Conservation (phyloP, 1,140 invertebrate genomes). For the Phthorimaea operculella region DNA sequence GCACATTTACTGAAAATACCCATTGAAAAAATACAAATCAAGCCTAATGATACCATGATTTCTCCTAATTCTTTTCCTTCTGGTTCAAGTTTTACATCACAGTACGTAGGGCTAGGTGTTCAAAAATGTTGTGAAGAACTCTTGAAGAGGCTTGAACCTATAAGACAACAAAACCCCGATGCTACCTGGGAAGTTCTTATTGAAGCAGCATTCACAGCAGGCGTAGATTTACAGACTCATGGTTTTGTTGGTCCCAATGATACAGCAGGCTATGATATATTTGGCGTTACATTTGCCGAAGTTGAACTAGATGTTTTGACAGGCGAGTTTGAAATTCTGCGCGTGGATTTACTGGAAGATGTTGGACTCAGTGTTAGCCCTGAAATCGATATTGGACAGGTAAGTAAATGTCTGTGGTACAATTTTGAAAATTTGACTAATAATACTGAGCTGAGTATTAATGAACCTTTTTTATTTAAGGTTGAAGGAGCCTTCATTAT, state of each 20-base stretch:
- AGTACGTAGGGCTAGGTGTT: slow-evolving; percentile 65
- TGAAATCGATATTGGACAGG: slow-evolving; percentile 81
- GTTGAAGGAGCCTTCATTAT: slow-evolving; percentile 85
- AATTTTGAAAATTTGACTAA: too few relatives aligned
- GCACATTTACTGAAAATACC: slow-evolving; percentile 79
- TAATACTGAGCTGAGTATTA: too few relatives aligned
- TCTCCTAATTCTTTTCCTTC: slow-evolving; percentile 69
- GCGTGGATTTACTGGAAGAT: slow-evolving; percentile 83
- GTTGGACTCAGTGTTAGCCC: slow-evolving; percentile 77
- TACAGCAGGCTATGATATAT: slow-evolving; percentile 68
- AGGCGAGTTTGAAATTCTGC: slow-evolving; percentile 73
- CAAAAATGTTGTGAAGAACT: slow-evolving; percentile 73
- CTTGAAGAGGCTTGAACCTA: slow-evolving; percentile 69
- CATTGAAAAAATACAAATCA: slow-evolving; percentile 75
- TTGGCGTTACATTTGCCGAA: slow-evolving; percentile 72
- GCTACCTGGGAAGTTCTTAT: slow-evolving; percentile 73
- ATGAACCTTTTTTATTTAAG: slow-evolving; percentile 5
- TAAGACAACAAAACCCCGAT: slow-evolving; percentile 68
- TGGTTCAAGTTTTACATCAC: slow-evolving; percentile 68
- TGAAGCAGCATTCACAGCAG: slow-evolving; percentile 58
- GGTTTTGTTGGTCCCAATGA: slow-evolving; percentile 60
- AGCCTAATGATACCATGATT: slow-evolving; percentile 61
- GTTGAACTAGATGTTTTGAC: slow-evolving; percentile 84
- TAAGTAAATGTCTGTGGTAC: too few relatives aligned
- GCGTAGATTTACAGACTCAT: slow-evolving; percentile 73